A percentile compares a stretch with the other conserved stretches of the same genome.
These are phyloP conservation scores for Lonchura striata DNA, from an alignment of 2,113 vertebrate species.

Conservation along the genomic window DNA sequence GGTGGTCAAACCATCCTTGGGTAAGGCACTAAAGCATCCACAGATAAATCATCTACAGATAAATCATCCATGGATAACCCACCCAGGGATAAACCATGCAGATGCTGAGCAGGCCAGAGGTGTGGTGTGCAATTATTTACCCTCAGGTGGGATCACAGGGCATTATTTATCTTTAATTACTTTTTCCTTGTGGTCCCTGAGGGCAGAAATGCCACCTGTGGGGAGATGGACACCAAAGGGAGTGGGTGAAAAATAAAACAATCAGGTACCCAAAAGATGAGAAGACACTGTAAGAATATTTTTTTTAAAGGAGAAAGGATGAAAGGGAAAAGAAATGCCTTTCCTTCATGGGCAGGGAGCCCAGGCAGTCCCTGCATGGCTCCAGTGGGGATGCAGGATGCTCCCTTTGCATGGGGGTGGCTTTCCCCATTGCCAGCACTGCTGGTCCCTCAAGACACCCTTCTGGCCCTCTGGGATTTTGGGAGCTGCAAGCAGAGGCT, in stretches of 20 bases:
- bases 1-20: background rate
- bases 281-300: background rate
- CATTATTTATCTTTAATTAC: background rate
- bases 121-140: background rate
- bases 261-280: background rate
- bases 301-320: background rate
- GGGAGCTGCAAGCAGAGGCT: background rate
- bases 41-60: fast-evolving
- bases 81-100: background rate
- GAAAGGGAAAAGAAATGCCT: background rate
- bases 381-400: background rate
- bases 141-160: background rate
- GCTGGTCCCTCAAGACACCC: background rate
- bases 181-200: background rate
- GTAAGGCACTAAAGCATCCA: background rate
- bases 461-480: background rate
- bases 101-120: background rate
- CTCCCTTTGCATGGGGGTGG: background rate
- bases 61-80: background rate
- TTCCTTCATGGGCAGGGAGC: background rate
- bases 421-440: background rate
- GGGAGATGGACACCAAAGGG: background rate
- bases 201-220: fast-evolving
- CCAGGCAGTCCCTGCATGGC: fast-evolving
- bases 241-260: background rate